Base-by-base conservation (phyloP, 92 coral and sea anemone species). In the Epizoanthus scotinus region DNA sequence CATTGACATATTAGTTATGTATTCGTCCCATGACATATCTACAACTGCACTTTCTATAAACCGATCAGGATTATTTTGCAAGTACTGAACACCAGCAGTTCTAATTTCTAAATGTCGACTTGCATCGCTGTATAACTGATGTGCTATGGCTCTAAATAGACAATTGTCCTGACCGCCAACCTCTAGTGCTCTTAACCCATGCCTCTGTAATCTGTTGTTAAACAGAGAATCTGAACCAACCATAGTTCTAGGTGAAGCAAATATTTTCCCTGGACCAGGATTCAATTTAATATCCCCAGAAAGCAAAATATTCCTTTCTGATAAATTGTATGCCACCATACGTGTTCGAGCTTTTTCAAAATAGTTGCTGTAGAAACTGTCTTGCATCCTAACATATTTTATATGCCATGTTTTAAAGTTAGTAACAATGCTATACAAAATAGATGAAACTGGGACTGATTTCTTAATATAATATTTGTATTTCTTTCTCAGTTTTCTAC, bases 351-450 rank as follows among this genome's bases (percentile, higher is more conserved):
- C 9, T 63, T 8, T 63, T 24, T 21, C 9, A 63, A 63, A 63
- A 63, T 63, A 63, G 13, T 63, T 26, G 24, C 68, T 63, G 68
- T 25, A 63, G 40, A 63, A 17, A 59, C 64, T 59, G 64, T 59
- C 22, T 59, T 59, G 64, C 13, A 2, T 19, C 64, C 20, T 10
- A 26, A 5, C 27, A 63, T 63, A 63, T 34, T 42, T 63, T 13
- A 63, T 63, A 63, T 26, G 27, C 69, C 42, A 63, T 38, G 27
- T 19, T 18, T 63, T 63, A 63, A 27, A 63, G 12, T 63, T 1
- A 24, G 42, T 12, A 26, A 42, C 69, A 63, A 25, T 63, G 42
- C 13, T 63, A 63, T 26, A 17, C 36, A 63, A 63, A 63, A 26
- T 42, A 38, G 44, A 63, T 31, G 69, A 63, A 63, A 26, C 42